Evolutionary conservation across 2,797 vertebrate species (phyloP).

Genomic region (Chrosomus eos): DNA sequence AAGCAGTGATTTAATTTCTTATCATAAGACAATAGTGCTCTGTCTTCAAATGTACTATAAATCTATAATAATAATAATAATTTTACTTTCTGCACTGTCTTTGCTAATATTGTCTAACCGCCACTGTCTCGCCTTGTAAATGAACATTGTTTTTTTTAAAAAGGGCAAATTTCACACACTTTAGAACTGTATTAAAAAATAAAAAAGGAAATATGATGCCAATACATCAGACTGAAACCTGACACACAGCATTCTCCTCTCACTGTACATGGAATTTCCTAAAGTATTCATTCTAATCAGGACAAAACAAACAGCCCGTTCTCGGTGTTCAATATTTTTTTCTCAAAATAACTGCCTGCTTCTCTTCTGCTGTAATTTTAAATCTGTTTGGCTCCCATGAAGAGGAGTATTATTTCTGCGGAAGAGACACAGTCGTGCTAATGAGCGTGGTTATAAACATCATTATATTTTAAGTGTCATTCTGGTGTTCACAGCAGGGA

Average conservation of each 20-base stretch:
- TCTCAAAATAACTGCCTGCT: constrained; percentile 75
- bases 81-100: background rate
- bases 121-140: background rate
- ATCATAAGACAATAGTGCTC: background rate
- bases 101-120: background rate
- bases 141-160: background rate
- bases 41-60: background rate
- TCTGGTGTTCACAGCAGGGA: constrained; percentile 82
- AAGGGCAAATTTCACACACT: background rate
- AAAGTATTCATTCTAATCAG: constrained; percentile 57
- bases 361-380: constrained; percentile 81
- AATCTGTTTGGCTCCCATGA: constrained; percentile 80
- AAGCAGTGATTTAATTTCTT: background rate
- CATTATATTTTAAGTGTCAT: constrained; percentile 88
- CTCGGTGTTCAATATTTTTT: constrained; percentile 68
- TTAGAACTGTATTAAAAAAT: background rate
- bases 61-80: background rate
- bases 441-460: constrained; percentile 84
- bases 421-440: constrained; percentile 75
- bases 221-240: constrained; percentile 10
- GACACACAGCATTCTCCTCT: constrained; percentile 32
- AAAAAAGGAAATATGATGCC: constrained; percentile 1
- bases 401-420: constrained; percentile 80
- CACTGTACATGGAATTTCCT: constrained; percentile 43
- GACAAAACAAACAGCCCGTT: constrained; percentile 67